Evolutionary conservation across 1,140 invertebrate species (phyloP).

Genomic region (Eciton burchellii): DNA sequence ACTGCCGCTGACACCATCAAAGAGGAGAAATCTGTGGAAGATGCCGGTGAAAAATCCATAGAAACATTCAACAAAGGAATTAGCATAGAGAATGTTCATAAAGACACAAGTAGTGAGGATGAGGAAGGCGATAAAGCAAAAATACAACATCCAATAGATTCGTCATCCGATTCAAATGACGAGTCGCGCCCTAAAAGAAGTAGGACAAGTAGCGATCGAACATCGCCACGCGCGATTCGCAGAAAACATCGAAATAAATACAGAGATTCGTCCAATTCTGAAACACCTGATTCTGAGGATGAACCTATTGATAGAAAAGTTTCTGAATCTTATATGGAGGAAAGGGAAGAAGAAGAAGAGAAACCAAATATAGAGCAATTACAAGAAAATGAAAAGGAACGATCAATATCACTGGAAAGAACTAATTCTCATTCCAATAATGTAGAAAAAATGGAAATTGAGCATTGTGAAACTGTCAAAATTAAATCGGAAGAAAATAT

Average conservation of each 20-base stretch:
- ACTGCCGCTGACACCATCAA: conserved; percentile 36
- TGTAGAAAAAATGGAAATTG: conserved; percentile 47
- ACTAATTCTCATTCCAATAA: conserved; percentile 66
- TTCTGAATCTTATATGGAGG: conserved; percentile 60
- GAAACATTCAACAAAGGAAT: conserved; percentile 49
- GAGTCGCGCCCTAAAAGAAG: conserved; percentile 62
- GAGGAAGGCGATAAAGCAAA: conserved; percentile 70
- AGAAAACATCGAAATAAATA: conserved; percentile 82
- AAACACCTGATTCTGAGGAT: conserved; percentile 80
- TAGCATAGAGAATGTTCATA: conserved; percentile 62
- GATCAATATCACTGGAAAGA: conserved; percentile 64
- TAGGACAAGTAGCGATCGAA: conserved; percentile 53
- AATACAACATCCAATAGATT: conserved; percentile 63
- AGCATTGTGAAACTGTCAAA: conserved; percentile 65
- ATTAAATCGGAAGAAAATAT: conserved; percentile 59
- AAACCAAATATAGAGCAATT: conserved; percentile 57
- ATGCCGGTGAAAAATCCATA: conserved; percentile 45
- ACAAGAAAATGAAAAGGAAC: conserved; percentile 59
- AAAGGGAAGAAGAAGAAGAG: conserved; percentile 55
- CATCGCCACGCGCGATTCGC: conserved; percentile 66
- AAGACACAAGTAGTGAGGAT: conserved; percentile 72
- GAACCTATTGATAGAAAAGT: conserved; percentile 73
- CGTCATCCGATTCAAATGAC: conserved; percentile 73
- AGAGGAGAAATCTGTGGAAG: conserved; percentile 60
- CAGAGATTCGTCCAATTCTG: conserved; percentile 81